phyloP scores from a whole-genome alignment of 2,888 invertebrate genomes.

The Helleia helle region DNA sequence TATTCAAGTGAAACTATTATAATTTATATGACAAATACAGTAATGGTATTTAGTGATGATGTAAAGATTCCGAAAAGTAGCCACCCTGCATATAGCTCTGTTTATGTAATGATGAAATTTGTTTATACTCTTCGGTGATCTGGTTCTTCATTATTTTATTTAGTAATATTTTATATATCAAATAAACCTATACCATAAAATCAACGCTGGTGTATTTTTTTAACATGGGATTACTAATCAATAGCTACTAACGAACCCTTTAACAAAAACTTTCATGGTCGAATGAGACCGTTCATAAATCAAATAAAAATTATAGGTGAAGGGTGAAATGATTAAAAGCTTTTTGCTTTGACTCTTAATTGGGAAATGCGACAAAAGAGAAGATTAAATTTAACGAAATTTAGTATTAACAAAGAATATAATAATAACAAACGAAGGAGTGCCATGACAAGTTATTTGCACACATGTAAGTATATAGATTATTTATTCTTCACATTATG shows the following conservation, averaged over 20 bases:
- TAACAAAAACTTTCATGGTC: conserved; percentile 26
- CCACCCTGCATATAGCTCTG: background rate
- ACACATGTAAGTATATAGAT: conserved; percentile 65
- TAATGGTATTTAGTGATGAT: no score
- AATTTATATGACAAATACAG: background rate
- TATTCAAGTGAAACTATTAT: conserved; percentile 9
- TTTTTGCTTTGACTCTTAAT: conserved; percentile 53
- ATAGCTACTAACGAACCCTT: conserved; percentile 53
- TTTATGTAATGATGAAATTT: conserved; percentile 12
- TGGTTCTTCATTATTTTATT: conserved; percentile 57
- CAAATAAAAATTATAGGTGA: conserved; percentile 39
- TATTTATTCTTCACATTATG: conserved; percentile 32
- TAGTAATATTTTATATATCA: conserved; percentile 58
- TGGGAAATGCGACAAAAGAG: conserved; percentile 31
- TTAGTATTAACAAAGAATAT: conserved; percentile 3
- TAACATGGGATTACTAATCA: conserved; percentile 71
- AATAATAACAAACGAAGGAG: conserved; percentile 30
- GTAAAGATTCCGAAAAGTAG: background rate
- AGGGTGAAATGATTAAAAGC: conserved; percentile 40
- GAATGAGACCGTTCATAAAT: conserved; percentile 21
- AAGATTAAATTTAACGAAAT: conserved; percentile 12
- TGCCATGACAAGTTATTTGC: conserved; percentile 41
- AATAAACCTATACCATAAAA: conserved; percentile 72
- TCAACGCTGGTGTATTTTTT: conserved; percentile 70
- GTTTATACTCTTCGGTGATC: conserved; percentile 54